These are phyloP conservation scores for Rhaphigaster nebulosa DNA, from an alignment of 2,888 invertebrate genomes.

Conservation along the genomic window DNA sequence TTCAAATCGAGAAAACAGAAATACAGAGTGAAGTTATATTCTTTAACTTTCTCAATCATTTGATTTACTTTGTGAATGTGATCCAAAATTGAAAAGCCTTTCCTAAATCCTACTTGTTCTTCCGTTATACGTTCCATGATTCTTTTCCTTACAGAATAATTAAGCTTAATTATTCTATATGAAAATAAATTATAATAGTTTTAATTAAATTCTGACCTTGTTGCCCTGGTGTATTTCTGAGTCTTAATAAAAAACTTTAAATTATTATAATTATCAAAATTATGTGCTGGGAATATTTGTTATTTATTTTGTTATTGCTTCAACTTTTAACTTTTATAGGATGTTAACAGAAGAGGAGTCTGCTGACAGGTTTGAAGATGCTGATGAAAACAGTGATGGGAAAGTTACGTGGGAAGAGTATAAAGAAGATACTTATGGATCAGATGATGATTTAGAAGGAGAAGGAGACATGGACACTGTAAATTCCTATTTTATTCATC, in stretches of 20 bases:
- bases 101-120: no score
- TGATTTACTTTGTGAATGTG: no score
- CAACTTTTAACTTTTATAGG: conserved; percentile 70
- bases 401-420: conserved; percentile 91
- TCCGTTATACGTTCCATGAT: no score
- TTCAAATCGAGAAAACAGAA: no score
- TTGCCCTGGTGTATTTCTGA: background rate
- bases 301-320: background rate
- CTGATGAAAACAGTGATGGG: conserved; percentile 87
- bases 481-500: background rate
- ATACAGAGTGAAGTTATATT: no score
- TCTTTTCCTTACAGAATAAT: no score
- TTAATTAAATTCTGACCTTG: background rate
- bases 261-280: background rate
- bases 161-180: background rate
- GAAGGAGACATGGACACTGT: conserved; percentile 62
- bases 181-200: background rate
- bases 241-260: background rate
- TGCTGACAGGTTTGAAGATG: conserved; percentile 84
- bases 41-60: no score
- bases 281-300: background rate
- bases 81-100: no score
- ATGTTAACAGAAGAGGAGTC: conserved; percentile 90
- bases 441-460: conserved; percentile 68
- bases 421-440: conserved; percentile 87